Base-by-base conservation (phyloP, 2,113 vertebrate species). In the Dermatemys mawii region DNA sequence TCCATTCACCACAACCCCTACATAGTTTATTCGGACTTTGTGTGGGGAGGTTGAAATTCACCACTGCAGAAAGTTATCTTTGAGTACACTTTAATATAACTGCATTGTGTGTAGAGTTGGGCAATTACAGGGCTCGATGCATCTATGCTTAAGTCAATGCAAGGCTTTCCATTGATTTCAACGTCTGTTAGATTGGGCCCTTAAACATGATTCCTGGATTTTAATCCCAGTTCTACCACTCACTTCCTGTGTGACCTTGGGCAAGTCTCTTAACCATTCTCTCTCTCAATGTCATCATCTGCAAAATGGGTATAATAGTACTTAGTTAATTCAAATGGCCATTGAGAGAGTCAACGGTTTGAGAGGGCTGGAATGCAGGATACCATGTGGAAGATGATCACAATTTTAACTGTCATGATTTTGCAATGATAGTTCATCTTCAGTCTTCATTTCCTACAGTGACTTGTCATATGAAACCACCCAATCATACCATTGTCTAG, bases 341-440 rank as follows among this genome's bases (percentile, higher is more conserved):
- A 21, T n/a, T 67, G 35, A 19, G 35, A 67, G 32, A 67, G 14
- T 38, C 35, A 38, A 67, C 63, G n/a, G 17, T n/a, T 21, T 67
- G 63, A n/a, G 17, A 67, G 35, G 35, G 17, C 35, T 38, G 63
- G 14, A 17, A 21, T n/a, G 17, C 35, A 67, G 35, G 60, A 17
- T 21, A 41, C 19, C 35, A 41, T 24, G 22, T 24, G 22, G 38
- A 73, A 41, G 38, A 73, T 73, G 24, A 73, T 75, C 41, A 41
- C 90, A 87, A 87, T 51, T 63, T 94, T 49, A 86, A 63, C 48
- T 86, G 11, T 86, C 35, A 93, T 93, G 86, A 54, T 63, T 78
- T 57, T 80, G 44, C 35, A 92, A 86, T 80, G 90, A 89, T 41
- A 88, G 86, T 11, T 86, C 92, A 21, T 85, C 38, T 79, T 81